phyloP scores from a whole-genome alignment of 2,888 invertebrate genomes.

The Megalurothrips usitatus region DNA sequence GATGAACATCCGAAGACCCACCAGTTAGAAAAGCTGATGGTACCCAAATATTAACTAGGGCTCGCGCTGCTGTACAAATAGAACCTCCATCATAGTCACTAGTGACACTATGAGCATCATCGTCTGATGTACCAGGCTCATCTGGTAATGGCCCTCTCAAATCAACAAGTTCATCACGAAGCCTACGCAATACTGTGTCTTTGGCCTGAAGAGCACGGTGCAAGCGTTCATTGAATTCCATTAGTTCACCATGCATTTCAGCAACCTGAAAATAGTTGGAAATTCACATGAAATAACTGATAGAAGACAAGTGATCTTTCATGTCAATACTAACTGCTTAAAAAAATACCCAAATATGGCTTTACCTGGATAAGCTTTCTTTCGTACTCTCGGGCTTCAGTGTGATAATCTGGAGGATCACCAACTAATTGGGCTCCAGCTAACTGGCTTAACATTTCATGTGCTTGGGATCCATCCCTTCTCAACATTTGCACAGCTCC shows the following conservation, averaged over 20 bases:
- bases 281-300: slow-evolving; percentile 38
- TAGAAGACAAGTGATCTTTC: slow-evolving; percentile 3
- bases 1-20: slow-evolving; percentile 68
- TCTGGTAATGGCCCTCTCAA: slow-evolving; percentile 59
- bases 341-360: neutral
- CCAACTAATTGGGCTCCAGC: slow-evolving; percentile 44
- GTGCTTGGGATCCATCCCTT: slow-evolving; percentile 48
- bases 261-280: slow-evolving; percentile 59
- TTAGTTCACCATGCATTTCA: slow-evolving; percentile 90
- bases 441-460: slow-evolving; percentile 43
- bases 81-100: slow-evolving; percentile 11
- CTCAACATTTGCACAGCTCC: slow-evolving; percentile 82
- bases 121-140: slow-evolving; percentile 47
- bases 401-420: slow-evolving; percentile 52
- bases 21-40: slow-evolving; percentile 80
- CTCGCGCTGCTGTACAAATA: slow-evolving; percentile 44
- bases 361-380: slow-evolving; percentile 76
- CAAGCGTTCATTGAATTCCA: slow-evolving; percentile 84
- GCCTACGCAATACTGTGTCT: slow-evolving; percentile 55
- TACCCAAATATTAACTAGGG: slow-evolving; percentile 76
- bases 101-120: slow-evolving; percentile 42
- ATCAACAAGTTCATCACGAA: slow-evolving; percentile 61
- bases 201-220: slow-evolving; percentile 65
- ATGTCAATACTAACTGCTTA: neutral
- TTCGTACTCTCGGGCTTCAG: slow-evolving; percentile 76